Evolutionary conservation across 2,888 invertebrate species (phyloP).

Genomic region (Aplocera efformata): DNA sequence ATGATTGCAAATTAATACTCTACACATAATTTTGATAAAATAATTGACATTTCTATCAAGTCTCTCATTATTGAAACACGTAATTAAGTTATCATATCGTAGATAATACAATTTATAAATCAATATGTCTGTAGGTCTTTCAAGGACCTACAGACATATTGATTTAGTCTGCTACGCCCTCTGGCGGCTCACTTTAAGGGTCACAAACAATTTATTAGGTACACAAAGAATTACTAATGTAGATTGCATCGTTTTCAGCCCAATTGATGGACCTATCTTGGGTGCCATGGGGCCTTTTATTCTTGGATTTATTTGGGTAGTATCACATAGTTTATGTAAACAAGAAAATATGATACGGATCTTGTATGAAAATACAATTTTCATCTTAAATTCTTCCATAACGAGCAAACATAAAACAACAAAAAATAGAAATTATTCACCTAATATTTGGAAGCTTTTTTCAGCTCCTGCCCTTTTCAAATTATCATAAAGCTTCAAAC

Average conservation of each 20-base stretch:
- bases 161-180: slow-evolving; percentile 23
- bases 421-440: slow-evolving; percentile 7
- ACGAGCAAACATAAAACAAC: slow-evolving; percentile 4
- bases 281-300: slow-evolving; percentile 7
- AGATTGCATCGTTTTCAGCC: slow-evolving; percentile 10
- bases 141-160: too few species aligned
- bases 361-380: not conserved
- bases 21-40: too few species aligned
- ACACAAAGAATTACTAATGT: slow-evolving; percentile 25
- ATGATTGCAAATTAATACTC: too few species aligned
- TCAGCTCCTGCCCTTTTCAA: slow-evolving; percentile 20
- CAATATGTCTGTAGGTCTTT: slow-evolving; percentile 36
- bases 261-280: slow-evolving; percentile 8
- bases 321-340: not conserved
- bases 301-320: slow-evolving; percentile 7
- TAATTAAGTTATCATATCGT: not conserved
- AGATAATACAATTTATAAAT: slow-evolving; percentile 24
- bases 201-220: slow-evolving; percentile 29
- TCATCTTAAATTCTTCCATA: slow-evolving; percentile 5
- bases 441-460: slow-evolving; percentile 9
- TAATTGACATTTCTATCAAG: too few species aligned
- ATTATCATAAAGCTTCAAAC: slow-evolving; percentile 23
- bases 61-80: too few species aligned
- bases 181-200: slow-evolving; percentile 11
- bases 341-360: not conserved